Evolutionary conservation across 2,888 invertebrate species (phyloP).

Genomic region (Chorisops tibialis): DNA sequence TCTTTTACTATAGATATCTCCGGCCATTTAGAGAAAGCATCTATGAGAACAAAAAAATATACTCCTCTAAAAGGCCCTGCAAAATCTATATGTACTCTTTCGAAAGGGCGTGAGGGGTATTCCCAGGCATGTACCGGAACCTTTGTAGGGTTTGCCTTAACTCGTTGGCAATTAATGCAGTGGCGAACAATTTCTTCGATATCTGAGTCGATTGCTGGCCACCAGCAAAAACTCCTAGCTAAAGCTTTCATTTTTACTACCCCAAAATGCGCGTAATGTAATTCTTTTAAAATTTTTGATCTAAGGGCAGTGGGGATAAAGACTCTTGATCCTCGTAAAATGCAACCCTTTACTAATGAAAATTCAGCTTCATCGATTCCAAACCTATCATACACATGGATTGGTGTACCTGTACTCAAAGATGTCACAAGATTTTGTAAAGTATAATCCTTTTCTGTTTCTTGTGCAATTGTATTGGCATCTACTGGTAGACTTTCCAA

Average conservation of each 20-base stretch:
- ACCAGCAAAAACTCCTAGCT: slow-evolving; percentile 34
- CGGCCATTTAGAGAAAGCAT: slow-evolving; percentile 35
- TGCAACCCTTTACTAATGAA: slow-evolving; percentile 32
- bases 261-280: slow-evolving; percentile 32
- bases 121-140: slow-evolving; percentile 31
- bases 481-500: slow-evolving; percentile 19
- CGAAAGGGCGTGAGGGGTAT: slow-evolving; percentile 32
- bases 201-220: slow-evolving; percentile 33
- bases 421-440: neutral
- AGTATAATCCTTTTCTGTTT: neutral
- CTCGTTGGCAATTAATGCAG: slow-evolving; percentile 18
- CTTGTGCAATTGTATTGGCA: slow-evolving; percentile 1
- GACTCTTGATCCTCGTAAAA: slow-evolving; percentile 5
- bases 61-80: slow-evolving; percentile 4
- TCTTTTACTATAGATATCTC: slow-evolving; percentile 30
- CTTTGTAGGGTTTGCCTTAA: slow-evolving; percentile 28
- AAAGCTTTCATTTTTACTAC: slow-evolving; percentile 17
- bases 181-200: slow-evolving; percentile 30
- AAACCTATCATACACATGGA: neutral
- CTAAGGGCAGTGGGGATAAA: neutral
- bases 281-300: neutral
- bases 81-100: slow-evolving; percentile 36
- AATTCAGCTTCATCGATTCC: slow-evolving; percentile 23
- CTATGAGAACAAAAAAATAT: slow-evolving; percentile 27
- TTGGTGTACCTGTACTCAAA: neutral